Base-by-base conservation (phyloP, 2,797 vertebrate species). In the Harpagifer antarcticus region DNA sequence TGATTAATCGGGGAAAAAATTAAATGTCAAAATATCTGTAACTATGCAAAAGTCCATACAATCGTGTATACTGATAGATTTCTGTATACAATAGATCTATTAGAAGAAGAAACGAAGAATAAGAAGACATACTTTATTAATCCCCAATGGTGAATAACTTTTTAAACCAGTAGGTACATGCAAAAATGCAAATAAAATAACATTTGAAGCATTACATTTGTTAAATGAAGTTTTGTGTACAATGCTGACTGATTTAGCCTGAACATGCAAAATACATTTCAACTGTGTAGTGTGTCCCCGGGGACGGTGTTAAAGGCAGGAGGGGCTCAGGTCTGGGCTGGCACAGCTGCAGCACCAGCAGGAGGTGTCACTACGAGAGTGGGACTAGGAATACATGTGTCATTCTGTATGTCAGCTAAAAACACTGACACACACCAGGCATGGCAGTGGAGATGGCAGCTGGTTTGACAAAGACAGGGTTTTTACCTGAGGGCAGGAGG, bases 321-420 rank as follows among this genome's bases (percentile, higher is more conserved):
- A 67, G 59, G 63, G 44, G 50, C 52, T 69, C 15, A 44, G 52
- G 54, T 63, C 43, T 48, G 57, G 70, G 58, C 59, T 37, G 64
- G 69, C 69, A 67, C 78, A 79, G 57, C 76, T 64, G 64, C 75
- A 49, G 64, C 63, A 59, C 40, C 55, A 56, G 73, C 69, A 76
- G 60, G 63, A 63, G 16, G 70, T 80, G 75, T 75, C 69, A 9
- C 50, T 72, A 17, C 40, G 58, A 79, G 73, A 45, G 47, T 37
- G 55, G 50, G 58, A 53, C 31, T 2, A 33, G 77, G 44, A 62
- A 33, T 42, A 54, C 17, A 13, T 42, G 19, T 67, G 54, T 27
- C 40, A 56, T 16, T 74, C 66, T 48, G 49, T 65, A 43, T 45
- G 50, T 69, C 62, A 67, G 57, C 61, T 58, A 40, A 54, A 20